A percentile compares a stretch with the other conserved stretches of the same genome.
These are phyloP conservation scores for Troides oblongomaculatus DNA, from an alignment of 2,888 invertebrate genomes.

Conservation along the genomic window DNA sequence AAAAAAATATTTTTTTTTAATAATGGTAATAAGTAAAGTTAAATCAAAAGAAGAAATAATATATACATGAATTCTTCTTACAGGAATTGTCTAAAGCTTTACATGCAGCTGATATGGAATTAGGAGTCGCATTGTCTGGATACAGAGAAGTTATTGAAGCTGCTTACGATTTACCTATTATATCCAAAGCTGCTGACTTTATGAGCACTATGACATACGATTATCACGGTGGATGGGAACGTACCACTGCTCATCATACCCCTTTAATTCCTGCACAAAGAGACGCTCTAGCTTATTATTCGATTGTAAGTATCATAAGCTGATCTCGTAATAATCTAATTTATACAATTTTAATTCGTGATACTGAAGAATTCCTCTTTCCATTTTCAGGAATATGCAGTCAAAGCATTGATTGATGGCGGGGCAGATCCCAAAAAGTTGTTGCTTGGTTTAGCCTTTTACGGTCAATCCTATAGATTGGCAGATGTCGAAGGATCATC, in stretches of 20 bases:
- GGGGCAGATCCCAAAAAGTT: constrained; percentile 90
- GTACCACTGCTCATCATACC: constrained; percentile 88
- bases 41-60: background rate
- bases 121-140: constrained; percentile 92
- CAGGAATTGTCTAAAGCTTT: constrained; percentile 84
- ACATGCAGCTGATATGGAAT: constrained; percentile 83
- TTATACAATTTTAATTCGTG: background rate
- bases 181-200: constrained; percentile 87
- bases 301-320: constrained; percentile 80
- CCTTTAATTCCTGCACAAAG: constrained; percentile 84
- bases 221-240: constrained; percentile 94
- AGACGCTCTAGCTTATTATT: constrained; percentile 88
- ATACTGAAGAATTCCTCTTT: constrained; percentile 20
- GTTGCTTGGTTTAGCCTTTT: constrained; percentile 90
- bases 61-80: constrained; percentile 1
- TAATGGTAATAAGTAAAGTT: too few relatives aligned
- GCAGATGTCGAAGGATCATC: constrained; percentile 57
- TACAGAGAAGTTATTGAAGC: constrained; percentile 94
- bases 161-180: constrained; percentile 88
- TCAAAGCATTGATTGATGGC: constrained; percentile 85
- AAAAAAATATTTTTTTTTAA: background rate
- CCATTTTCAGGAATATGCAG: constrained; percentile 84
- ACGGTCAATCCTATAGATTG: constrained; percentile 91
- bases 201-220: constrained; percentile 93
- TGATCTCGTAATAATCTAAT: background rate